Evolutionary conservation across 2,113 vertebrate species (phyloP).

Genomic region (Protobothrops mucrosquamatus): DNA sequence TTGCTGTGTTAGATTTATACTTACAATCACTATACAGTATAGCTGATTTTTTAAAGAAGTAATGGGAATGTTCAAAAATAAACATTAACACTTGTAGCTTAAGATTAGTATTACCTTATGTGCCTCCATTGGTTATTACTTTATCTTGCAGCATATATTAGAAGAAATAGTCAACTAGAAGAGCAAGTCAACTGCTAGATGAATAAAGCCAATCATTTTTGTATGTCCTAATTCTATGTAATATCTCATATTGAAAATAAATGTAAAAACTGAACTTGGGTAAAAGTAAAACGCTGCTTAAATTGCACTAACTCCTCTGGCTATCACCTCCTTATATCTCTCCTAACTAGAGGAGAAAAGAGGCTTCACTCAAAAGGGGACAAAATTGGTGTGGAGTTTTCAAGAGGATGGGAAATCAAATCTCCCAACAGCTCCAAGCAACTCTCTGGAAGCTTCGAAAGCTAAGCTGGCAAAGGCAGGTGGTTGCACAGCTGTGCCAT

Average conservation of each 20-base stretch:
- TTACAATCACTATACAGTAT: background rate
- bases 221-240: background rate
- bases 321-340: background rate
- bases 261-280: background rate
- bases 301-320: background rate
- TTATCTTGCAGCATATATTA: background rate
- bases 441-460: conserved; percentile 66
- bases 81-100: background rate
- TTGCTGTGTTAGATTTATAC: background rate
- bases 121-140: background rate
- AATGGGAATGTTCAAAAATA: background rate
- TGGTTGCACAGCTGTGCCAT: conserved; percentile 75
- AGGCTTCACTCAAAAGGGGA: background rate
- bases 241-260: background rate
- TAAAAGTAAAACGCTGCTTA: background rate
- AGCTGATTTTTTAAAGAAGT: background rate
- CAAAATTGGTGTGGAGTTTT: background rate
- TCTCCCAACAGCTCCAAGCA: conserved; percentile 44
- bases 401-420: conserved; percentile 30
- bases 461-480: conserved; percentile 64
- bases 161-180: background rate
- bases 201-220: background rate
- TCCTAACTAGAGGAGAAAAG: background rate
- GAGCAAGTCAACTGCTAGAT: background rate
- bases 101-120: background rate